These are phyloP conservation scores for Columba guinea DNA, from an alignment of 2,797 vertebrate species.

Conservation along the genomic window DNA sequence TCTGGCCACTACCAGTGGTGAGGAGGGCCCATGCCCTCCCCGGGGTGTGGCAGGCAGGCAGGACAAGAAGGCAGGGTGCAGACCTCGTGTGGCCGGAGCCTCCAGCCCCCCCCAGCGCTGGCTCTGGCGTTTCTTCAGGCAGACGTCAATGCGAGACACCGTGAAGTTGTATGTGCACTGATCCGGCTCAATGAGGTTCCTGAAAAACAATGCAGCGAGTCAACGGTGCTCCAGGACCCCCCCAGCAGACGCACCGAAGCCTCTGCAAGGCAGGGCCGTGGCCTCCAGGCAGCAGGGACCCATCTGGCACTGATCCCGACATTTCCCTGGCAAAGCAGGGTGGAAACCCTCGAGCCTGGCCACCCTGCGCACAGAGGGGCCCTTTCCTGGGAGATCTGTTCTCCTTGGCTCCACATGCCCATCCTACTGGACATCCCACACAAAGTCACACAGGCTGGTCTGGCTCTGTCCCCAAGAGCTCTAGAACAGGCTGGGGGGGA, in stretches of 20 bases:
- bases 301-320: background rate
- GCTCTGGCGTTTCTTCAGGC: constrained; percentile 94
- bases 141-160: constrained; percentile 89
- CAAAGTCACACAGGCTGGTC: background rate
- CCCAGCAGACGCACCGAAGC: background rate
- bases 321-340: background rate
- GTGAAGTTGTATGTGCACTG: constrained; percentile 92
- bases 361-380: background rate
- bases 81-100: constrained; percentile 97
- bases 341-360: accelerated
- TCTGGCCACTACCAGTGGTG: accelerated
- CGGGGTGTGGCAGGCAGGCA: background rate
- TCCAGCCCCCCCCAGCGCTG: constrained; percentile 97
- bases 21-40: background rate
- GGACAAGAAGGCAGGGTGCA: constrained; percentile 83
- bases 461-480: background rate
- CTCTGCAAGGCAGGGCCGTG: background rate
- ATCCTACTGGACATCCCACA: background rate
- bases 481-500: background rate
- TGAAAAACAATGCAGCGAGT: constrained; percentile 54
- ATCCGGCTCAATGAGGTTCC: constrained; percentile 96
- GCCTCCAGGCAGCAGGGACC: background rate
- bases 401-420: background rate
- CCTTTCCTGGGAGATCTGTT: background rate
- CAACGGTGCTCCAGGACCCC: background rate